A percentile compares a stretch with the other conserved stretches of the same genome.
Conservation (phyloP, 1,140 invertebrate species). For the Drosophila nasuta region DNA sequence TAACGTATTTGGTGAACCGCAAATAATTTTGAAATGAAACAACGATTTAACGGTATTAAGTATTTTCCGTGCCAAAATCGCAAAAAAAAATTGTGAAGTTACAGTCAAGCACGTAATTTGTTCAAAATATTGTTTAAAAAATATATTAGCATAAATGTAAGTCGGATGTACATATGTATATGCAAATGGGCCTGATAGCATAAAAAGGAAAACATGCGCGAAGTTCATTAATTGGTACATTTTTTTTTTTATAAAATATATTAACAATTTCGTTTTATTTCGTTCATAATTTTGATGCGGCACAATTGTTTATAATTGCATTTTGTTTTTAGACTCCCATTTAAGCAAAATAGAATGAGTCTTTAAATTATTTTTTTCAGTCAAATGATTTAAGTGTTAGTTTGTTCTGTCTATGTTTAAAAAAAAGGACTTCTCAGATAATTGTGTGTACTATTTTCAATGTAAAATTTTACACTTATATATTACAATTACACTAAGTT, state of each 20-base stretch:
- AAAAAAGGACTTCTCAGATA: conserved; percentile 34
- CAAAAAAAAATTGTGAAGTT: too few relatives aligned
- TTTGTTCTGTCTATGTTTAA: conserved; percentile 47
- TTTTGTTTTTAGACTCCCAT: conserved; percentile 17
- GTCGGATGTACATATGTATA: too few relatives aligned
- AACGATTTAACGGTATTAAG: too few relatives aligned
- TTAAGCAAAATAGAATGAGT: conserved; percentile 34
- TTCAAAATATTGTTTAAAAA: too few relatives aligned
- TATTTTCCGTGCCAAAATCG: too few relatives aligned
- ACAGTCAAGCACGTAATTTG: too few relatives aligned
- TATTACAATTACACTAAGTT: conserved; percentile 73
- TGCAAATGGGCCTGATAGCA: background rate
- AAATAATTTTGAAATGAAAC: too few relatives aligned
- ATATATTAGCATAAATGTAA: too few relatives aligned
- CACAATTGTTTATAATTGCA: conserved; percentile 44
- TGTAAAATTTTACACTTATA: conserved; percentile 45
- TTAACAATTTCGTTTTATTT: conserved; percentile 80
- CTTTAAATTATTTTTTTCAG: conserved; percentile 50
- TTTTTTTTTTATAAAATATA: conserved; percentile 64
- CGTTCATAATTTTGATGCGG: conserved; percentile 73
- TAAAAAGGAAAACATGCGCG: too few relatives aligned
- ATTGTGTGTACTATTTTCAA: conserved; percentile 36
- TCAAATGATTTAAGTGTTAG: conserved; percentile 49
- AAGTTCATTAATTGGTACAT: background rate
- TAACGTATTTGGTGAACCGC: too few relatives aligned